Evolutionary conservation across 2,113 vertebrate species (phyloP), one percentile per base, ranked within the genome.

Genomic region (Bufo gargarizans): DNA sequence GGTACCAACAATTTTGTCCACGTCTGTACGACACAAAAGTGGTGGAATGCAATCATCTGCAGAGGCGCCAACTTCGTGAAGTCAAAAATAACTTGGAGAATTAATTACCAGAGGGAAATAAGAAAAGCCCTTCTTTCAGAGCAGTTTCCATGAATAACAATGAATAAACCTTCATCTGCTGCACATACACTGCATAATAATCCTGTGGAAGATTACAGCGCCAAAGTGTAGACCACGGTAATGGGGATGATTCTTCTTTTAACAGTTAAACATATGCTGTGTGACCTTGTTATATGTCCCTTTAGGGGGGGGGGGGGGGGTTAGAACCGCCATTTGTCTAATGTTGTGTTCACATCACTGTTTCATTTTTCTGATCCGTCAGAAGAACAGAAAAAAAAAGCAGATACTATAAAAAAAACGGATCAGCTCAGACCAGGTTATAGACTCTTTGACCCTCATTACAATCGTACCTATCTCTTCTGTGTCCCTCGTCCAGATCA

Each of bases 81-180:
- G 80, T 77, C 79, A 63, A 77, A 83, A 88, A 88, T 88, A 88
- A 83, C 80, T 67, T n/a, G 58, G 58, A 77, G 81, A 77, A 84
- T 84, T 77, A 88, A 88, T 88, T 88, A 84, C 80, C 33, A 63
- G 87, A 77, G 67, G 79, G 80, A 88, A 88, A 84, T 83, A 88
- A 83, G 80, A 88, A 88, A 77, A 77, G 81, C 56, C 58, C 55
- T 83, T 88, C 71, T 76, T 53, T 83, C 33, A 49, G 53, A 82
- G 71, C n/a, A 58, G 45, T 55, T 88, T 84, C 53, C 59, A 84
- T 88, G 80, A 77, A 88, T 88, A 88, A 77, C 71, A 88, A 84
- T 84, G 87, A 84, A 88, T 77, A 83, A 84, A 84, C 63, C 53
- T 63, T 84, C 19, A 77, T 84, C 77, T 83, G 71, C 80, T 55